These are phyloP conservation scores for Erannis defoliaria DNA, from an alignment of 2,888 invertebrate genomes.

Conservation along the genomic window DNA sequence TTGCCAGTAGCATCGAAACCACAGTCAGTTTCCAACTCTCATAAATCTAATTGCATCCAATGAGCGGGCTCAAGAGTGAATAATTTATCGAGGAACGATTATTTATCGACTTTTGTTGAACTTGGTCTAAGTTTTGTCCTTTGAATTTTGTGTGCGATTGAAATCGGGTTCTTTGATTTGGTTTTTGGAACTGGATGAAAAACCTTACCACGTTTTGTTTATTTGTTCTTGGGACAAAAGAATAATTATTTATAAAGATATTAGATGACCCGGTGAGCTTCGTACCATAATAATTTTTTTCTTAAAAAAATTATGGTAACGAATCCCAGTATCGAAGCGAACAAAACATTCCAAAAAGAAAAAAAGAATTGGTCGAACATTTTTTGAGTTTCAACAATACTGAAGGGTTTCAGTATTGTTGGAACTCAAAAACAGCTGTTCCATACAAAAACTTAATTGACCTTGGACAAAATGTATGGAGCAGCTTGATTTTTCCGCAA, in stretches of 20 bases:
- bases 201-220: background rate
- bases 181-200: background rate
- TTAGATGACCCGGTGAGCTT: too few relatives aligned
- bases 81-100: slow-evolving; percentile 47
- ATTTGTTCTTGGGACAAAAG: background rate
- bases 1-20: slow-evolving; percentile 25
- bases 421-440: too few relatives aligned
- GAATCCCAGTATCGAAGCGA: too few relatives aligned
- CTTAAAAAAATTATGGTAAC: too few relatives aligned
- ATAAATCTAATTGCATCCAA: slow-evolving; percentile 52
- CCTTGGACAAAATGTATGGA: too few relatives aligned
- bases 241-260: too few relatives aligned
- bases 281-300: too few relatives aligned
- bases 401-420: too few relatives aligned
- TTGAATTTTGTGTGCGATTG: slow-evolving; percentile 19
- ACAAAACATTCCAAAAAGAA: background rate
- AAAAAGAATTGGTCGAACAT: too few relatives aligned
- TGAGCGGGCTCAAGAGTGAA: slow-evolving; percentile 45
- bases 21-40: slow-evolving; percentile 44
- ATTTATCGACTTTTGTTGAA: slow-evolving; percentile 43
- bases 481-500: too few relatives aligned
- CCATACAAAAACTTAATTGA: too few relatives aligned
- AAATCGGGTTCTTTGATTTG: slow-evolving; percentile 8
- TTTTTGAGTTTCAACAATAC: too few relatives aligned
- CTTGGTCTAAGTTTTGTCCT: slow-evolving; percentile 30